Percentiles rank a stretch among this genome's conserved stretches.
Evolutionary conservation across 1,140 invertebrate species (phyloP).

Genomic region (Potamilus streckersoni): DNA sequence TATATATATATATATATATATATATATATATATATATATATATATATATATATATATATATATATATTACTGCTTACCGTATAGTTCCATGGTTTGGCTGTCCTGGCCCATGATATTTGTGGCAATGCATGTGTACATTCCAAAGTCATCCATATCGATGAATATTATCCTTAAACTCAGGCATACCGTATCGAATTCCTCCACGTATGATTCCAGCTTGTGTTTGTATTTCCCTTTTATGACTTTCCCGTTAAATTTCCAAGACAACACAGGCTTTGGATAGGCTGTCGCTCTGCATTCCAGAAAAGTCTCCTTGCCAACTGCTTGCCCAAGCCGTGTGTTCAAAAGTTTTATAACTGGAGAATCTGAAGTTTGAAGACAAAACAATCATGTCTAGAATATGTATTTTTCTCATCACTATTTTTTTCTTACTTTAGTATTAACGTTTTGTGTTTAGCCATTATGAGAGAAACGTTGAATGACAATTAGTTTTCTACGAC

Average conservation of each 20-base stretch:
- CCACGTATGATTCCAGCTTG: constrained; percentile 29
- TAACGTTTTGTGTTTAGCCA: too few species aligned
- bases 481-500: too few species aligned
- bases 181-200: constrained; percentile 82
- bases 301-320: constrained; percentile 71
- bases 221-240: constrained; percentile 32
- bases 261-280: constrained; percentile 85
- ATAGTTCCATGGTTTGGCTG: constrained; percentile 16
- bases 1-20: too few species aligned
- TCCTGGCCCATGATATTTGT: constrained; percentile 15
- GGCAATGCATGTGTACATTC: constrained; percentile 56
- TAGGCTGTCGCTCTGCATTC: constrained; percentile 91
- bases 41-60: too few species aligned
- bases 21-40: too few species aligned
- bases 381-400: too few species aligned
- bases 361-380: constrained; percentile 39
- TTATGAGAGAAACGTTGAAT: too few species aligned
- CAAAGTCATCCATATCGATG: constrained; percentile 82
- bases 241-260: constrained; percentile 80
- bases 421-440: too few species aligned
- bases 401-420: too few species aligned
- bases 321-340: constrained; percentile 45
- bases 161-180: constrained; percentile 84
- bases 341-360: constrained; percentile 55
- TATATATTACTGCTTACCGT: constrained; percentile 6